phyloP scores from a whole-genome alignment of 2,797 vertebrate genomes.

The Rhynchotus rufescens region DNA sequence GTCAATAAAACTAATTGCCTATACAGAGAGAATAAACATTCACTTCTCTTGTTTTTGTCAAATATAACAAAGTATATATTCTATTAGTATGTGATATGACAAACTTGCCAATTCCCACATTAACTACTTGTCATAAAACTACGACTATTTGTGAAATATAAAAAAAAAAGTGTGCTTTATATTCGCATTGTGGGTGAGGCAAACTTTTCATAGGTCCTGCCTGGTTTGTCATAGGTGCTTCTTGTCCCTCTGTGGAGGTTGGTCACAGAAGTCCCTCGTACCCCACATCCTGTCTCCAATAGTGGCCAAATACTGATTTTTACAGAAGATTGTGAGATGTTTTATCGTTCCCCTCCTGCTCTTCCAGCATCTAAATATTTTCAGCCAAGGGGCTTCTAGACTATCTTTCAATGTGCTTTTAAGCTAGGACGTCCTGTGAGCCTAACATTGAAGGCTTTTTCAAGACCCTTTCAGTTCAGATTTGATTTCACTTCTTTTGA shows the following conservation, averaged over 20 bases:
- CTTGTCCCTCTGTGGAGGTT: background rate
- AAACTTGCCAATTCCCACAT: background rate
- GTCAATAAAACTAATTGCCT: background rate
- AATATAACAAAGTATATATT: background rate
- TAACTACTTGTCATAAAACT: background rate
- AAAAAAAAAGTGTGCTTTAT: background rate
- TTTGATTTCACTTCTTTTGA: no score
- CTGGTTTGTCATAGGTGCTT: background rate
- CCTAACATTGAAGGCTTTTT: background rate
- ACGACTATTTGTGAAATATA: background rate
- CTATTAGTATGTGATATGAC: background rate
- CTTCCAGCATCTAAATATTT: background rate
- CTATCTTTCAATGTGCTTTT: background rate
- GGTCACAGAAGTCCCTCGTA: background rate
- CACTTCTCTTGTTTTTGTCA: background rate
- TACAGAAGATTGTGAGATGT: accelerated
- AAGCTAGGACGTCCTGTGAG: background rate
- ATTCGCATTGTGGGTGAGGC: background rate
- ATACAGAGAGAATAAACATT: background rate
- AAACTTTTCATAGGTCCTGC: background rate
- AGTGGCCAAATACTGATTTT: background rate
- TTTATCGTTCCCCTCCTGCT: background rate
- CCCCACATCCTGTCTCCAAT: background rate
- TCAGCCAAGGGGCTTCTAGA: background rate
- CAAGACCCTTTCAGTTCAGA: background rate